Evolutionary conservation across 2,888 invertebrate species (phyloP).

Genomic region (Microctonus brassicae): DNA sequence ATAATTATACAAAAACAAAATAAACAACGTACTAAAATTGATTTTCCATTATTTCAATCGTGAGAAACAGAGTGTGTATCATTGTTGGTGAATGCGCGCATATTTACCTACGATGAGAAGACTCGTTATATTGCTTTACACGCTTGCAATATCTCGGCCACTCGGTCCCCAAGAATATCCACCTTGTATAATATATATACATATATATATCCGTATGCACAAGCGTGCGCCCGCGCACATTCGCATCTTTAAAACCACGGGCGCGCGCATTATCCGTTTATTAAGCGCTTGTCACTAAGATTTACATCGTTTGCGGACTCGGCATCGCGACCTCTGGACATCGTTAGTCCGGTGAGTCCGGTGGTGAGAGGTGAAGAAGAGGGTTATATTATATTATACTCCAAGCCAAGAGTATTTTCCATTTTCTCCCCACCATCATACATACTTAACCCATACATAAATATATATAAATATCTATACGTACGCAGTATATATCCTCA

Average conservation of each 20-base stretch:
- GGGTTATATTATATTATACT: neutral
- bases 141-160: slow-evolving; percentile 43
- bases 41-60: slow-evolving; percentile 8
- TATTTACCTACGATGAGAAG: neutral
- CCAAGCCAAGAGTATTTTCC: slow-evolving; percentile 32
- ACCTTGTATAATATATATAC: too few species aligned
- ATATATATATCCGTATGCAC: neutral
- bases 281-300: slow-evolving; percentile 50
- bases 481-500: neutral
- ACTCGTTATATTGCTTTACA: slow-evolving; percentile 9
- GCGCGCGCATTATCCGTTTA: slow-evolving; percentile 46
- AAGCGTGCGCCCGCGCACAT: slow-evolving; percentile 6
- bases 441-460: neutral
- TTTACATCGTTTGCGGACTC: slow-evolving; percentile 46
- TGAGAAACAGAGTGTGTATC: slow-evolving; percentile 33
- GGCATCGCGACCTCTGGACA: slow-evolving; percentile 38
- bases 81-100: slow-evolving; percentile 38
- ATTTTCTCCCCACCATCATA: slow-evolving; percentile 20
- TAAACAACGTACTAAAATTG: too few species aligned
- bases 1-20: too few species aligned
- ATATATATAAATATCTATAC: neutral
- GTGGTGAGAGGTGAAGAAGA: slow-evolving; percentile 12
- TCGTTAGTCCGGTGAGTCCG: slow-evolving; percentile 31
- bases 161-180: slow-evolving; percentile 25
- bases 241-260: slow-evolving; percentile 39